A percentile compares a stretch with the other conserved stretches of the same genome.
Evolutionary conservation across 2,888 invertebrate genomes (phyloP).

Genomic region (Drosophila quinaria): DNA sequence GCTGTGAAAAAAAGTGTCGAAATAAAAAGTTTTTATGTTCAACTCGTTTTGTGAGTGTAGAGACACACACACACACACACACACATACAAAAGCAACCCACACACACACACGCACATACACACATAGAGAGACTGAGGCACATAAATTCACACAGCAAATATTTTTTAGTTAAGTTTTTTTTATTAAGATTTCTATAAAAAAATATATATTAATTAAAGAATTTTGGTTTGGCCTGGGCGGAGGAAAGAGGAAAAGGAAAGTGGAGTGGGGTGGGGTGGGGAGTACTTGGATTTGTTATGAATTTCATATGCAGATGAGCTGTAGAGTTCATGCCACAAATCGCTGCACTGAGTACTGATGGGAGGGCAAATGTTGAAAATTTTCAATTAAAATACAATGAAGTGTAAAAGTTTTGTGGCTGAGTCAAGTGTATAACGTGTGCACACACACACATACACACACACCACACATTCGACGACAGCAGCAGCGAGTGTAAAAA

Average conservation of each 20-base stretch:
- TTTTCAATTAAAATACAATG: slow-evolving; percentile 73
- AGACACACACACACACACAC: slow-evolving; percentile 14
- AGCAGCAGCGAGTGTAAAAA: slow-evolving; percentile 60
- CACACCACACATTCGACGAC: slow-evolving; percentile 30
- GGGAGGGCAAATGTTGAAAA: slow-evolving; percentile 48
- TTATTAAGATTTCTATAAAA: slow-evolving; percentile 42
- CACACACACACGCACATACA: slow-evolving; percentile 17
- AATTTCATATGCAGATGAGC: slow-evolving; percentile 1
- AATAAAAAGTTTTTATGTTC: slow-evolving; percentile 51
- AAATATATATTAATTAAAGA: slow-evolving; percentile 35
- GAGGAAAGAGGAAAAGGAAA: background rate
- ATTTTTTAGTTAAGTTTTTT: slow-evolving; percentile 29
- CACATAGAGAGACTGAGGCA: slow-evolving; percentile 6
- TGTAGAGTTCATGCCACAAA: slow-evolving; percentile 56
- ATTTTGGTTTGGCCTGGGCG: background rate
- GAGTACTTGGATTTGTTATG: background rate
- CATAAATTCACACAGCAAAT: slow-evolving; percentile 22
- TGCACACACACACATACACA: slow-evolving; percentile 21
- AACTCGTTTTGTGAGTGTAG: slow-evolving; percentile 36
- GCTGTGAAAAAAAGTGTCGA: slow-evolving; percentile 36
- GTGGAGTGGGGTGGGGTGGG: background rate
- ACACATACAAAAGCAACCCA: slow-evolving; percentile 16
- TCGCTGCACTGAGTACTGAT: slow-evolving; percentile 45
- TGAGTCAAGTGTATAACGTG: slow-evolving; percentile 49
- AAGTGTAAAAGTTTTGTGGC: slow-evolving; percentile 73